Base-by-base conservation (phyloP, 2,888 invertebrate species). In the Cordylochernes scorpioides region DNA sequence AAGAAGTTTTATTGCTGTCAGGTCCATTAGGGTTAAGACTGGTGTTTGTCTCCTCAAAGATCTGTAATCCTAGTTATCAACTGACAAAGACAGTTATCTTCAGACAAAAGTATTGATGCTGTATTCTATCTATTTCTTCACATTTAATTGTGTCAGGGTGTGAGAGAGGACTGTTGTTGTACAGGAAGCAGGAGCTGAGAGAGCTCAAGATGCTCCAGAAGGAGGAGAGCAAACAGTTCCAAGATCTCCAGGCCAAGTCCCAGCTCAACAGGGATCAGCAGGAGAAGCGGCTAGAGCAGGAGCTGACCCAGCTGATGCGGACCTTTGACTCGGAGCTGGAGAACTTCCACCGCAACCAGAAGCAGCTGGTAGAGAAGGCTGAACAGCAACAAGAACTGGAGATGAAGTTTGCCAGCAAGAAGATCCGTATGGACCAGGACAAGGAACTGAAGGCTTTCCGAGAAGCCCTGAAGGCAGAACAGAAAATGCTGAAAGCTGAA, bases 181-280 rank as follows among this genome's bases (percentile, higher is more conserved):
- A 17, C 25, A 62, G 61, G 45, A 94, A 94, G 49, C 88, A 88
- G 50, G 94, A 97, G 56, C 57, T 97, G 36, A 63, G 94, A 4
- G 97, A 97, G 59, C 62, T 97, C 47, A 94, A 97, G 59, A 68
- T 91, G 65, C 62, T 99, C 44, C 97, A 97, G 58, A 91, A 97
- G 47, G 74, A 77, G 55, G 97, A 97, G 54, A 88, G 91, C 55
- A 86, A 94, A 48, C 91, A 97, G 57, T 86, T 88, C 59, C 88
- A 88, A 52, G 88, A 91, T 55, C 61, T 97, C 37, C 68, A 74
- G 44, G 64, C 72, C 30, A 86, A 91, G 54, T 75, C 82, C 49
- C 65, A 68, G 47, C 62, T 71, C 45, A 67, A 71, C 19, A 64
- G 75, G 35, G 91, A 94, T 30, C 74, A 84, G 49, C 88, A 59